These are phyloP conservation scores for Quadroppia sp. DNA, from an alignment of 2,888 invertebrate species.

Conservation along the genomic window DNA sequence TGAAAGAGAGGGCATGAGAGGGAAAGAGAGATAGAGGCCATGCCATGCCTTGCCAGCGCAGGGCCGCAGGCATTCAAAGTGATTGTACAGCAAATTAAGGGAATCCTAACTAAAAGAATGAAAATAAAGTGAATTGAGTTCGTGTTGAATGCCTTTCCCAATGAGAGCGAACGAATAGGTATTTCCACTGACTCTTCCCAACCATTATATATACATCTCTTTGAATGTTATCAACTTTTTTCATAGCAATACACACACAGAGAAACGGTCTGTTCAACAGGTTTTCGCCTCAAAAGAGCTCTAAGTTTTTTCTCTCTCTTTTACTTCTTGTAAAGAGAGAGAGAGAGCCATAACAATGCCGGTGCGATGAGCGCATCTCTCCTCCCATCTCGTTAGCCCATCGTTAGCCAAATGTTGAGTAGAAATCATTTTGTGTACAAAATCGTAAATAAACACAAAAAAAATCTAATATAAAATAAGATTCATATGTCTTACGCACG, in stretches of 20 bases:
- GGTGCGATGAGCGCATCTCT: background rate
- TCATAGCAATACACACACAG: background rate
- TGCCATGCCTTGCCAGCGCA: background rate
- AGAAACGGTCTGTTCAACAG: background rate
- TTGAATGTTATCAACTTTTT: background rate
- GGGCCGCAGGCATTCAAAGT: background rate
- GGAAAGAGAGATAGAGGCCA: background rate
- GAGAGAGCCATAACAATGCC: background rate
- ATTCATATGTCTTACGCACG: constrained; percentile 5
- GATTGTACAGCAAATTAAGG: background rate
- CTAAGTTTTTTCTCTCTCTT: background rate
- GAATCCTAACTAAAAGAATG: background rate
- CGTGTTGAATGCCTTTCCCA: background rate
- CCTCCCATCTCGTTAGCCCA: constrained; percentile 2
- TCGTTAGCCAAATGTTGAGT: too few species aligned
- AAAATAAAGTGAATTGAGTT: background rate
- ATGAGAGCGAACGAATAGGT: too few species aligned
- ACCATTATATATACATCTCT: background rate
- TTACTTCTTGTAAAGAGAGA: background rate
- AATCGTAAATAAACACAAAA: too few species aligned
- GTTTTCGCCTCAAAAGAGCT: background rate
- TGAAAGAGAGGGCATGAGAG: too few species aligned
- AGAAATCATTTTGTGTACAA: background rate
- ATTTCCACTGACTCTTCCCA: too few species aligned
- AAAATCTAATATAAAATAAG: background rate